phyloP scores from a whole-genome alignment of 1,140 invertebrate species.

The Pogonognathellus flavescens region DNA sequence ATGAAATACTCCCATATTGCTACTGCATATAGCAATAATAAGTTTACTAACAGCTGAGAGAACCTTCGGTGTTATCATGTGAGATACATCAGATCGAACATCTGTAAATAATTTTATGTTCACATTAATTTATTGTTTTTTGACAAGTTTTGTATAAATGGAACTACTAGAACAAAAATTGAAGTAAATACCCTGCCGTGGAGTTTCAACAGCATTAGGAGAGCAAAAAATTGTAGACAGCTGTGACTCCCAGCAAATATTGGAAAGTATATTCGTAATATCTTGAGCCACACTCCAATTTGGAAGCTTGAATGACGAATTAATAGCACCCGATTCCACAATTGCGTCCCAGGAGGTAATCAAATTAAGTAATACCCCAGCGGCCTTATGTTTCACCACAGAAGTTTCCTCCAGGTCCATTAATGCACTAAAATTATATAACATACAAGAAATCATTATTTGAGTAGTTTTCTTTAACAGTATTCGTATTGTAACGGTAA shows the following conservation, averaged over 20 bases:
- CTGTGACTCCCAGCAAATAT: conserved; percentile 55
- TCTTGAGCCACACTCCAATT: conserved; percentile 52
- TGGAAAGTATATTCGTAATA: conserved; percentile 32
- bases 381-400: conserved; percentile 58
- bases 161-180: too few species aligned
- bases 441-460: not conserved
- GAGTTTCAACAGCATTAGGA: not conserved
- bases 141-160: too few species aligned
- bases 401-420: conserved; percentile 49
- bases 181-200: not conserved
- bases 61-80: conserved; percentile 62
- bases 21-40: conserved; percentile 5
- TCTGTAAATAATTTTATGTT: conserved; percentile 1
- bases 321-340: not conserved
- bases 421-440: not conserved
- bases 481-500: too few species aligned
- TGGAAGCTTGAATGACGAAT: not conserved
- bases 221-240: conserved; percentile 24
- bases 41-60: conserved; percentile 54
- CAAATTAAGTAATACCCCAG: conserved; percentile 51
- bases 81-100: not conserved
- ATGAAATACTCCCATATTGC: conserved; percentile 19
- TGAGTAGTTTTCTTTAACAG: not conserved
- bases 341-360: conserved; percentile 48
- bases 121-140: too few species aligned